Base-by-base conservation (phyloP, 2,113 vertebrate genomes). In the Clarias macrocephalus region DNA sequence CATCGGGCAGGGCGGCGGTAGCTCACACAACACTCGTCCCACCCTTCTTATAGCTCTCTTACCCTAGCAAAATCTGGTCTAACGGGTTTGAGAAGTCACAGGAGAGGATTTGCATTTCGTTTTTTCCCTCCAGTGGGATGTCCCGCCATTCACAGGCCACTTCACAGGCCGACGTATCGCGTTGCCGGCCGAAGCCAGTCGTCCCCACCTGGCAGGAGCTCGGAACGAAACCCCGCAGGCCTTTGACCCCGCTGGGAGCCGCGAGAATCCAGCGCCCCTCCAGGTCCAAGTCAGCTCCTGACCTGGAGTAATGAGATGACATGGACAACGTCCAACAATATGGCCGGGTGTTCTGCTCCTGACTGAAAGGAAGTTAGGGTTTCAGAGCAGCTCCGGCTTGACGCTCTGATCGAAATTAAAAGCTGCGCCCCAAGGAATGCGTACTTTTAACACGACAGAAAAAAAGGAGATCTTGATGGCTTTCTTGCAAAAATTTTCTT, bases 61-160 rank as follows among this genome's bases (percentile, higher is more conserved):
- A 85, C 68, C 79, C 85, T 52, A 23, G 83, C 54, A 63, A 83
- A 85, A 91, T 89, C 89, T 89, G 83, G 91, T 91, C 89, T 42
- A 80, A 87, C 92, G 59, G 87, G 92, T 93, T 92, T 89, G 75
- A 76, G 70, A 86, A 90, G 90, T 89, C 88, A 89, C 89, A 85
- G 86, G 87, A 88, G 87, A 84, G 82, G 86, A 91, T 92, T 92
- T 90, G 89, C 91, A 90, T 91, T 88, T 90, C 82, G 66, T 72
- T 81, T 72, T 81, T 33, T 80, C 75, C 77, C 70, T 89, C 85
- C 88, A 84, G 87, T 83, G 88, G 86, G 88, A 91, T 89, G 85
- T 68, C 82, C 88, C 86, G 76, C 90, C 89, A 91, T 93, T 91
- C 91, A 91, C 86, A 87, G 83, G 86, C 89, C 42, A 59, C 77